Evolutionary conservation across 2,113 vertebrate genomes (phyloP).

Genomic region (Holacanthus passer): DNA sequence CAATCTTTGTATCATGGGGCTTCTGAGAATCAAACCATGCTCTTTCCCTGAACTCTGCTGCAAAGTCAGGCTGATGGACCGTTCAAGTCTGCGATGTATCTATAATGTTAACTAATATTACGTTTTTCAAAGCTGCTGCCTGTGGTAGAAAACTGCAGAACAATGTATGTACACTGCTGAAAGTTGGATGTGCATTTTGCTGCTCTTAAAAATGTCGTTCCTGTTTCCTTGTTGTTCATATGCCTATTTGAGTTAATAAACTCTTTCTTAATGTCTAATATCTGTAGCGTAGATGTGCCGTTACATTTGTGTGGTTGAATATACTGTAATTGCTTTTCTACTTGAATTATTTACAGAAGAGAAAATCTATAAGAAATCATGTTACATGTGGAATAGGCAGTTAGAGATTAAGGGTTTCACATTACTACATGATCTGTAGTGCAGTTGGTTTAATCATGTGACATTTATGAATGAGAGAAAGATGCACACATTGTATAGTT

Average conservation of each 20-base stretch:
- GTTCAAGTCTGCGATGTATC: too few relatives aligned
- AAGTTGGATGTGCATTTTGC: not conserved
- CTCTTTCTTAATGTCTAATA: not conserved
- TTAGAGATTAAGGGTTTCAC: not conserved
- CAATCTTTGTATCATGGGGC: not conserved
- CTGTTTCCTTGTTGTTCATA: not conserved
- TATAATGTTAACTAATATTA: not conserved
- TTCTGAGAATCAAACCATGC: not conserved
- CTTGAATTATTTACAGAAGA: not conserved
- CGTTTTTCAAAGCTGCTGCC: not conserved
- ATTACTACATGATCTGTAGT: not conserved
- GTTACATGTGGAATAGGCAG: too few relatives aligned
- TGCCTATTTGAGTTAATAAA: constrained; percentile 34
- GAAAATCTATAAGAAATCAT: not conserved
- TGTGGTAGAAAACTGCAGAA: not conserved
- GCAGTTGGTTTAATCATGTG: not conserved
- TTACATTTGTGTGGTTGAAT: not conserved
- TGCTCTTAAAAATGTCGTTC: not conserved
- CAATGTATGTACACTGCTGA: not conserved
- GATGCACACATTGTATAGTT: not conserved
- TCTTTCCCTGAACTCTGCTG: not conserved
- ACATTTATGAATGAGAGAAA: not conserved
- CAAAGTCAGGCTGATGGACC: not conserved
- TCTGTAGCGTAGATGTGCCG: not conserved
- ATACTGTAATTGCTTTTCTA: not conserved